Evolutionary conservation across 92 coral and sea anemone species (phyloP).

Genomic region (Nematostella vectensis): DNA sequence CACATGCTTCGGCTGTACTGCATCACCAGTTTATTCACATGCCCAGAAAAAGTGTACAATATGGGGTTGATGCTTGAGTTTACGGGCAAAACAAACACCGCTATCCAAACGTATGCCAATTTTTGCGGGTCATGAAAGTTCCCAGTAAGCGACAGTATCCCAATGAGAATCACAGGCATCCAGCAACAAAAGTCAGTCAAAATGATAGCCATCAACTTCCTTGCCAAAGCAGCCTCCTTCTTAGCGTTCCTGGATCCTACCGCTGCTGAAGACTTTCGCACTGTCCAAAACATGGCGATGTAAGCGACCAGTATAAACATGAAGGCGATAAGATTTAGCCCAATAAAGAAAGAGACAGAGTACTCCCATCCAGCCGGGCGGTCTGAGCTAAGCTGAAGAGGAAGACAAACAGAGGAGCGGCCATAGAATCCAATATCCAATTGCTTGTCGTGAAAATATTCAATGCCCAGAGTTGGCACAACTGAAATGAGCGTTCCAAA

Average conservation of each 20-base stretch:
- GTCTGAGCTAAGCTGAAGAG: slow-evolving; percentile 45
- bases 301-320: slow-evolving; percentile 45
- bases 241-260: slow-evolving; percentile 42
- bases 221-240: slow-evolving; percentile 41
- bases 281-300: slow-evolving; percentile 37
- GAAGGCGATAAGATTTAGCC: slow-evolving; percentile 39
- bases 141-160: slow-evolving; percentile 43
- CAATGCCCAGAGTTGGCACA: slow-evolving; percentile 9
- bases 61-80: slow-evolving; percentile 66
- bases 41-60: slow-evolving; percentile 67
- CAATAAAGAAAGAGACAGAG: slow-evolving; percentile 51
- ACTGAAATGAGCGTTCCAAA: slow-evolving; percentile 9
- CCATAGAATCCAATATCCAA: slow-evolving; percentile 48
- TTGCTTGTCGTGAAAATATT: slow-evolving; percentile 11
- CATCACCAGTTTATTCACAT: no score
- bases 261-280: slow-evolving; percentile 17
- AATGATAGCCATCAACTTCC: slow-evolving; percentile 34
- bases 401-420: slow-evolving; percentile 53
- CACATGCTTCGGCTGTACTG: no score
- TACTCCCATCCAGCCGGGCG: slow-evolving; percentile 65
- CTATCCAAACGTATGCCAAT: slow-evolving; percentile 63
- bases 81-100: slow-evolving; percentile 69
- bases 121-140: slow-evolving; percentile 41
- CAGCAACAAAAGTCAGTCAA: slow-evolving; percentile 61
- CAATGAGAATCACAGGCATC: slow-evolving; percentile 63